A percentile compares a stretch with the other conserved stretches of the same genome.
Conservation (phyloP, 2,113 vertebrate genomes). For the Colistium nudipinnis region DNA sequence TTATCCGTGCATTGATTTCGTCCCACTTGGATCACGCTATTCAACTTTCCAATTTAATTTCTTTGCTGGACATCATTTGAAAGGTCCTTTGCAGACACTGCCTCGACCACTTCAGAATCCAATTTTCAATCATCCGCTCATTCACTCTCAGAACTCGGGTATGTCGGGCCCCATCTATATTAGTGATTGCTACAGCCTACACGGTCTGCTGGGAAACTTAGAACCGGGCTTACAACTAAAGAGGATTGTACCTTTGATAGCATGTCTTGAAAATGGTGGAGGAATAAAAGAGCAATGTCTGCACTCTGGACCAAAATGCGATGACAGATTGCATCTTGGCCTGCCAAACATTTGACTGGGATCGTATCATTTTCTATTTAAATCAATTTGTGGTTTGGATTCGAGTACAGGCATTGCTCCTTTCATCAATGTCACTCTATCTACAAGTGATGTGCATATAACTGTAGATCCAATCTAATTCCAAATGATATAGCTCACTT, state of each 20-base stretch:
- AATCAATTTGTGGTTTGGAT: background rate
- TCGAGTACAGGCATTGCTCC: background rate
- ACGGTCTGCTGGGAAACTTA: background rate
- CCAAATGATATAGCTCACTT: background rate
- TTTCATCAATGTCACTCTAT: background rate
- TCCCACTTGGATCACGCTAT: background rate
- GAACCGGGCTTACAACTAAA: background rate
- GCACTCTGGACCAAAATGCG: background rate
- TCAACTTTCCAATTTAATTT: too few relatives aligned
- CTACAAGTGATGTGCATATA: background rate
- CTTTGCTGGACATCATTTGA: background rate
- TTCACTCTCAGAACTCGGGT: background rate
- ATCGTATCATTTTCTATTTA: background rate
- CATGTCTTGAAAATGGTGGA: background rate
- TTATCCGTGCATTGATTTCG: constrained; percentile 3
- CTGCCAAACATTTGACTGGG: background rate
- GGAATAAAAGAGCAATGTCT: background rate
- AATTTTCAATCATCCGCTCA: background rate
- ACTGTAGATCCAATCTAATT: background rate
- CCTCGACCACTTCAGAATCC: background rate
- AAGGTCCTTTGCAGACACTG: background rate
- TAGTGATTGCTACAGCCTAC: background rate
- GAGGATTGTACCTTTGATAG: background rate
- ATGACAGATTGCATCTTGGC: background rate
- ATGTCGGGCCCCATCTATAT: background rate